phyloP scores from a whole-genome alignment of 2,888 invertebrate genomes.

The Drosophila nr. medialis region DNA sequence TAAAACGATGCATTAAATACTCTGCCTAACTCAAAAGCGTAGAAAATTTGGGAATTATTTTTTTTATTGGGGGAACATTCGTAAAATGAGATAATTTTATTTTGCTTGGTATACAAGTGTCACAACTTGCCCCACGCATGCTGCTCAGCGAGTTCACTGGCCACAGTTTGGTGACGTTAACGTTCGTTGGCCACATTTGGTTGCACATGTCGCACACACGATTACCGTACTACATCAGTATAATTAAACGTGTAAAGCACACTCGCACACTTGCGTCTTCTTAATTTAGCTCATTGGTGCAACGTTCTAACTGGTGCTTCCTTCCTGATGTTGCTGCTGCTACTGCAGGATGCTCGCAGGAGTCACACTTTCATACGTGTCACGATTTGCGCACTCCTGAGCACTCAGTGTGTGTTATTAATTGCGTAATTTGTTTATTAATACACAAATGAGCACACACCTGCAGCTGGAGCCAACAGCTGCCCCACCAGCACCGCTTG shows the following conservation, averaged over 20 bases:
- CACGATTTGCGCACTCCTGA: conserved; percentile 73
- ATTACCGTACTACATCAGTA: conserved; percentile 13
- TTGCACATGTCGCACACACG: conserved; percentile 59
- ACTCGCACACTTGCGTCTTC: conserved; percentile 30
- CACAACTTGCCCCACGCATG: background rate
- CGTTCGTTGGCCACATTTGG: conserved; percentile 36
- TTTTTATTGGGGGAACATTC: background rate
- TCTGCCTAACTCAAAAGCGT: background rate
- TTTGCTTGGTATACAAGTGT: background rate
- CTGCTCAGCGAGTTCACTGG: conserved; percentile 40
- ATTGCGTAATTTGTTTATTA: conserved; percentile 79
- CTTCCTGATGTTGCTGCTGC: conserved; percentile 24
- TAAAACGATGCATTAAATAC: background rate
- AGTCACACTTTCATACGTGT: conserved; percentile 41
- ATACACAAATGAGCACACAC: conserved; percentile 62
- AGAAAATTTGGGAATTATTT: background rate
- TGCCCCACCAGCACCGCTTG: background rate
- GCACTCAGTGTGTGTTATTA: conserved; percentile 77
- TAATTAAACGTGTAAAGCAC: conserved; percentile 29
- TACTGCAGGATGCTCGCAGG: conserved; percentile 38
- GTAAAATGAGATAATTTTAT: background rate
- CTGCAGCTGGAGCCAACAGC: conserved; percentile 16
- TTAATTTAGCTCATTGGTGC: conserved; percentile 50
- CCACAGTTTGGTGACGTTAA: conserved; percentile 48
- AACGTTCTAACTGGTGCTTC: conserved; percentile 13